phyloP scores from a whole-genome alignment of 2,797 vertebrate genomes.

The Bothrops alternatus region DNA sequence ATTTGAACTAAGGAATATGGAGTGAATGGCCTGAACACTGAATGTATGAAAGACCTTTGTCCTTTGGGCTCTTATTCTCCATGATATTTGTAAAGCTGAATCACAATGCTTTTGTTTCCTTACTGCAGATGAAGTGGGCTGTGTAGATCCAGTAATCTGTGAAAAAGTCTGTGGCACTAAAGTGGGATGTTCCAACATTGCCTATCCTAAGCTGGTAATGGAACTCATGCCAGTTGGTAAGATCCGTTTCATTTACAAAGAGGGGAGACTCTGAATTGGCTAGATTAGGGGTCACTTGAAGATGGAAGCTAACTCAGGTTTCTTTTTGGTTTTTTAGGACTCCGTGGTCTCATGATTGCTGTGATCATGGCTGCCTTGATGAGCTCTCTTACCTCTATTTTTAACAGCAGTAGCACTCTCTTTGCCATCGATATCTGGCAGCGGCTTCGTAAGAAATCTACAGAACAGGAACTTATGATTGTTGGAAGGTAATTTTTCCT shows the following conservation, averaged over 20 bases:
- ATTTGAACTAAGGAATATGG: neutral
- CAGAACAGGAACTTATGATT: conserved; percentile 89
- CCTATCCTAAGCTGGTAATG: conserved; percentile 89
- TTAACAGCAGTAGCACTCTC: conserved; percentile 94
- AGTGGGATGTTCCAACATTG: conserved; percentile 93
- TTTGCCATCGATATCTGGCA: conserved; percentile 92
- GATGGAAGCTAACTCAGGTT: neutral
- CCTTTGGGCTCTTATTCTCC: neutral
- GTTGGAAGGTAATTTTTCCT: conserved; percentile 80
- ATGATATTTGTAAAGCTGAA: neutral
- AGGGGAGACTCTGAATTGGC: neutral
- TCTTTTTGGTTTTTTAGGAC: conserved; percentile 69
- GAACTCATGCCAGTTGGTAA: conserved; percentile 83
- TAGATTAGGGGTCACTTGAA: neutral
- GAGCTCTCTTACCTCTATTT: conserved; percentile 95
- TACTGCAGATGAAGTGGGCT: conserved; percentile 85
- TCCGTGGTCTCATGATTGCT: conserved; percentile 93
- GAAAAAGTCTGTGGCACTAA: conserved; percentile 79
- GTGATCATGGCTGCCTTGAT: conserved; percentile 94
- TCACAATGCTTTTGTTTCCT: neutral
- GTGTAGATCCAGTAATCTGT: conserved; percentile 85
- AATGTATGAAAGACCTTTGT: neutral
- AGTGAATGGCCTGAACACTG: neutral
- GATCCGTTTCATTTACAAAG: conserved; percentile 25
- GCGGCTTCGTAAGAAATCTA: conserved; percentile 72